Evolutionary conservation across 2,797 vertebrate genomes (phyloP).

Genomic region (Gouania willdenowi): DNA sequence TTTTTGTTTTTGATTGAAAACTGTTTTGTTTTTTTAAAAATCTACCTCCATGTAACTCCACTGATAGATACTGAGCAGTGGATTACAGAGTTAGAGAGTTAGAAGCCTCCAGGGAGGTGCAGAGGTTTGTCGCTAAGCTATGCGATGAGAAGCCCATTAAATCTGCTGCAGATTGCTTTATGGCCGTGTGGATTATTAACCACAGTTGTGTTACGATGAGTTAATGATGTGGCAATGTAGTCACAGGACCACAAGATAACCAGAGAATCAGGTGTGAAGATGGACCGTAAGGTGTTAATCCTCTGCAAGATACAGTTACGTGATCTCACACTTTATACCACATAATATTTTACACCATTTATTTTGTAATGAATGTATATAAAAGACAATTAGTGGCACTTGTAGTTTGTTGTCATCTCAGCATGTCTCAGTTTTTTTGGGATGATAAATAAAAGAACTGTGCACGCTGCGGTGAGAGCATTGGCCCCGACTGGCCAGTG

Average conservation of each 20-base stretch:
- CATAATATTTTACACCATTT: too few species aligned
- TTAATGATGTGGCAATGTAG: conserved; percentile 65
- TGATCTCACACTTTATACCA: too few species aligned
- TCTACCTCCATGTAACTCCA: too few species aligned
- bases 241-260: conserved; percentile 42
- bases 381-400: too few species aligned
- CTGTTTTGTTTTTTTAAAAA: background rate
- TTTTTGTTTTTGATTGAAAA: too few species aligned
- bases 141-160: background rate
- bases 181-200: conserved; percentile 6
- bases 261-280: conserved; percentile 22
- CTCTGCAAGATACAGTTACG: conserved; percentile 47
- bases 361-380: too few species aligned
- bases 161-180: background rate
- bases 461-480: background rate
- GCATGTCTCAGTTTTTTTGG: background rate
- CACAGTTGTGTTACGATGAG: conserved; percentile 17
- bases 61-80: too few species aligned
- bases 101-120: background rate
- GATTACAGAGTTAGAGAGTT: too few species aligned
- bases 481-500: conserved; percentile 23
- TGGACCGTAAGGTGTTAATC: conserved; percentile 54
- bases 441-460: conserved; percentile 4
- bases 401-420: too few species aligned
- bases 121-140: background rate